Base-by-base conservation (phyloP, 1,140 invertebrate genomes). In the Trichonephila inaurata region DNA sequence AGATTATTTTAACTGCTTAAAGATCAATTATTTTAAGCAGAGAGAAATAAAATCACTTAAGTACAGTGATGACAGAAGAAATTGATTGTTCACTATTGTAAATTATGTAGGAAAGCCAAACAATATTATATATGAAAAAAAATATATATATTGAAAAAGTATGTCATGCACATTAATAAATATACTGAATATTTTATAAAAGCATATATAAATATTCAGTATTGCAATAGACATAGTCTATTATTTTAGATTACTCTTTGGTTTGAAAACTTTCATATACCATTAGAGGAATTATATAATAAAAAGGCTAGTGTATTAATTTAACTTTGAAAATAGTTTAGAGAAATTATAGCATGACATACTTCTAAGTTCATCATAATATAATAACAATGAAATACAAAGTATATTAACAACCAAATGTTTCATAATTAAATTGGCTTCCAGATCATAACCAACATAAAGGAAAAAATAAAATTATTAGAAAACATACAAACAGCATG, bases 351-450 rank as follows among this genome's bases (percentile, higher is more conserved):
- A 85, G 58, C 72, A 91, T 82, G 66, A 91, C 77, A 91, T 82
- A 91, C 88, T 89, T 77, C 19, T 21, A 40, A 88, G 40, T 82
- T 91, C 61, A 58, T 51, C 62, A 33, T 21, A 77, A 64, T 60
- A 88, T 91, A 91, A 91, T 72, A 91, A 91, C 64, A 85, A 92
- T 92, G 85, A 92, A 92, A 92, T 92, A 85, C 77, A 92, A 92
- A 72, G 62, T 83, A 92, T 91, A 85, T 92, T 92, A 92, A 92
- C 90, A 92, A 92, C 90, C 81, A 66, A 61, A 92, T 92, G 18
- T 66, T 64, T 64, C 8, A 44, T 92, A 92, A 60, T 85, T 90
- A 61, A 85, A 62, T 64, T 82, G 58, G 81, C 66, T 91, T 72
- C 44, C 28, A 33, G 3, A 82, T 88, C 64, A 60, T 24, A 72